These are phyloP conservation scores for Melanotaenia duboulayi DNA, from an alignment of 2,113 vertebrate species.

Conservation along the genomic window DNA sequence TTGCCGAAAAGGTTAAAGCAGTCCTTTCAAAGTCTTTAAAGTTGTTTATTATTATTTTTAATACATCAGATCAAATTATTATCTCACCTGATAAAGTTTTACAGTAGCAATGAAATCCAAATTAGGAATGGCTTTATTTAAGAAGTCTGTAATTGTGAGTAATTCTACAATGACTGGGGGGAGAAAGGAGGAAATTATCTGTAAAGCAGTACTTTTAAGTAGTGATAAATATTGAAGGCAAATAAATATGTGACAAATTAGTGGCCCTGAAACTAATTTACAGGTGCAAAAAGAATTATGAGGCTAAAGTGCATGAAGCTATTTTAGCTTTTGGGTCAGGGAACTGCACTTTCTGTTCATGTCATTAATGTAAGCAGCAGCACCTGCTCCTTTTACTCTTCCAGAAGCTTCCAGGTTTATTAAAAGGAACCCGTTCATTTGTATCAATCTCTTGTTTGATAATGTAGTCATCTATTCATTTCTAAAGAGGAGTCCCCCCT, in stretches of 20 bases:
- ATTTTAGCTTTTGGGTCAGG: not conserved
- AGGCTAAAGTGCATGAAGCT: not conserved
- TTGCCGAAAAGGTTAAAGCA: not conserved
- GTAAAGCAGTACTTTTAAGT: not conserved
- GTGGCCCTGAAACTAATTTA: not conserved
- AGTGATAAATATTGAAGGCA: not conserved
- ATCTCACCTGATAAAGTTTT: not conserved
- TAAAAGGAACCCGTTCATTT: not conserved
- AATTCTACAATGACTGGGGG: no score
- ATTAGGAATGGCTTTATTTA: not conserved
- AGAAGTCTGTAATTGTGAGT: no score
- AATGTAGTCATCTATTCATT: not conserved
- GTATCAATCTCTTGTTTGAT: not conserved
- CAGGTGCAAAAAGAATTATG: no score
- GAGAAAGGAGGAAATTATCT: not conserved
- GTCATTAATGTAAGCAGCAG: not conserved
- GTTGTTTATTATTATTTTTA: no score
- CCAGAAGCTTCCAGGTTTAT: not conserved
- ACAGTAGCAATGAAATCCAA: not conserved
- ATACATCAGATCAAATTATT: not conserved
- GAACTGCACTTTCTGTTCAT: not conserved
- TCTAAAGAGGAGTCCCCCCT: not conserved
- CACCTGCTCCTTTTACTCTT: constrained; percentile 2
- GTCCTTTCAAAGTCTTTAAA: not conserved
- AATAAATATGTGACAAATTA: not conserved